Percentiles rank a stretch among this genome's conserved stretches.
Evolutionary conservation across 1,140 invertebrate species (phyloP).

Genomic region (Procambarus virginalis): DNA sequence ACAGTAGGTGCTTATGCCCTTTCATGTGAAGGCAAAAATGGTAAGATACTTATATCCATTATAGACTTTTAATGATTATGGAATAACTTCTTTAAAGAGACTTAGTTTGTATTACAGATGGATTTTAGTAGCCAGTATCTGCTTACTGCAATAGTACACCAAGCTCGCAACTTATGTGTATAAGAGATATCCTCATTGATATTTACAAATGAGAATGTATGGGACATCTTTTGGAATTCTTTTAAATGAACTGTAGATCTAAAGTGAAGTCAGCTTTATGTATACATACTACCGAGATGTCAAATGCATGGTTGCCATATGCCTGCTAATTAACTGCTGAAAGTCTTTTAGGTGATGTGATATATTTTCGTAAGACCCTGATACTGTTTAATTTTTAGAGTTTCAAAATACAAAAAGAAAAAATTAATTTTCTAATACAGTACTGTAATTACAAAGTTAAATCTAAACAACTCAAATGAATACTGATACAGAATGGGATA

Average conservation of each 20-base stretch:
- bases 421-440: too few relatives aligned
- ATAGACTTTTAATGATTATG: conserved; percentile 34
- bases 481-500: too few relatives aligned
- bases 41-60: conserved; percentile 26
- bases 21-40: conserved; percentile 18
- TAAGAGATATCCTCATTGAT: conserved; percentile 39
- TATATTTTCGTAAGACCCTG: background rate
- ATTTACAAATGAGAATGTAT: conserved; percentile 33
- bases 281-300: conserved; percentile 12
- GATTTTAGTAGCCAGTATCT: conserved; percentile 58
- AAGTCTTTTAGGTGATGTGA: conserved; percentile 14
- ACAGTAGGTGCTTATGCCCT: conserved; percentile 19
- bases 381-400: background rate
- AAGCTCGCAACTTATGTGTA: conserved; percentile 50
- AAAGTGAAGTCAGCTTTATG: conserved; percentile 16
- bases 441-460: too few relatives aligned
- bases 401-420: background rate
- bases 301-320: conserved; percentile 12
- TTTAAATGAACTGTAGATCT: conserved; percentile 6
- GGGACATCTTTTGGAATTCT: conserved; percentile 5
- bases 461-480: too few relatives aligned
- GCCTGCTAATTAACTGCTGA: conserved; percentile 23
- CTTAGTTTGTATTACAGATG: conserved; percentile 33
- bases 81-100: conserved; percentile 43
- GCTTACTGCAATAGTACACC: conserved; percentile 56